Base-by-base conservation (phyloP, 2,888 invertebrate genomes). In the Drosophila melanosoma region DNA sequence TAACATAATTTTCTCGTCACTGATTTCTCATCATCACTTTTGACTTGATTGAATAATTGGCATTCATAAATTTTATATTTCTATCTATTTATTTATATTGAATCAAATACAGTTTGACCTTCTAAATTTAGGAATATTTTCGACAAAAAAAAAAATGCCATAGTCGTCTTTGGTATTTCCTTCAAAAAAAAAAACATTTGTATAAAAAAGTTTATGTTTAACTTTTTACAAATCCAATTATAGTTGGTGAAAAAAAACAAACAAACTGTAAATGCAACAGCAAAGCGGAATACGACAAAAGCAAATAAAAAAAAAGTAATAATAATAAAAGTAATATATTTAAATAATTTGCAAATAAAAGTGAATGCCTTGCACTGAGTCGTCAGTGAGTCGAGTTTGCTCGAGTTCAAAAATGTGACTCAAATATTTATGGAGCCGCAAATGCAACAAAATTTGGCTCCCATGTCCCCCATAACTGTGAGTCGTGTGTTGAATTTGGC, bases 361-460 rank as follows among this genome's bases (percentile, higher is more conserved):
- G 58, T 54, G 12, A 17, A 7, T 52, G 54, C 53, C 35, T 65
- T 38, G 49, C 48, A 73, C 68, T 73, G 57, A 38, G 57, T 65
- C 73, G 57, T 65, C 73, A 54, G 36, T 54, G 51, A 62, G 38
- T 38, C 53, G 62, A 29, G 29, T 29, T 11, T 61, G 75, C 42
- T 57, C 65, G 75, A 64, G 77, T 53, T 63, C 38, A 63, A 62
- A 65, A 65, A 60, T 79, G 75, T 70, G 75, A 64, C 75, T 79
- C 75, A 79, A 79, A 78, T 78, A 64, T 65, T 80, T 76, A 69
- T 71, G 71, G 65, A 49, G 76, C 59, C 32, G 63, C 67, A 59
- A 51, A 29, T 59, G 56, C 38, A 58, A 29, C 70, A 59, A 54
- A 69, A 56, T 52, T 33, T 17, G 38, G 49, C 26, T 48, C 45